These are phyloP conservation scores for Mormyrus iriodes DNA, from an alignment of 2,113 vertebrate species.

Conservation along the genomic window DNA sequence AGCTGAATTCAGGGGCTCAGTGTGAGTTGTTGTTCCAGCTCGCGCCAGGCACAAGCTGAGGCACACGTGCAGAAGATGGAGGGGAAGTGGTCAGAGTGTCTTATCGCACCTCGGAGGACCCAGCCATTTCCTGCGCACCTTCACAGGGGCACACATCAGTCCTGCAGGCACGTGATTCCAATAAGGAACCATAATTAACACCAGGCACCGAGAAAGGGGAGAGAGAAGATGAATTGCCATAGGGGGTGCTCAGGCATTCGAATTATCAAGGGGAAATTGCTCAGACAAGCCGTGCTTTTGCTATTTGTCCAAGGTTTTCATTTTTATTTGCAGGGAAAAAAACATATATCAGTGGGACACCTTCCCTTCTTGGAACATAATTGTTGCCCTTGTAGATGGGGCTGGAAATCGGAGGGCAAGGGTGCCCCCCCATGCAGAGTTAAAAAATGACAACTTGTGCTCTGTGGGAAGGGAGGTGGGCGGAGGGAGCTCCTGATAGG, in stretches of 20 bases:
- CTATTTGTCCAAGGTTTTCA: background rate
- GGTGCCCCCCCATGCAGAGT: slow-evolving; percentile 44
- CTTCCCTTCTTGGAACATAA: slow-evolving; percentile 36
- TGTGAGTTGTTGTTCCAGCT: background rate
- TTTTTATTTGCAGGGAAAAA: slow-evolving; percentile 47
- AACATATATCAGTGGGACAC: background rate
- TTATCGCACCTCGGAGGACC: slow-evolving; percentile 55
- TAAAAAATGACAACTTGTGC: slow-evolving; percentile 49
- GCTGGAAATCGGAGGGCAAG: slow-evolving; percentile 44
- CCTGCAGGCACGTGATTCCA: slow-evolving; percentile 67
- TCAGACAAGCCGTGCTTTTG: slow-evolving; percentile 48
- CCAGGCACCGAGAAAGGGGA: slow-evolving; percentile 40
- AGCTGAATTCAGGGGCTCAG: background rate
- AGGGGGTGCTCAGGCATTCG: slow-evolving; percentile 36
- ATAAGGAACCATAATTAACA: slow-evolving; percentile 68
- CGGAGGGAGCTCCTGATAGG: slow-evolving; percentile 42
- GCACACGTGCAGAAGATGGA: slow-evolving; percentile 59
- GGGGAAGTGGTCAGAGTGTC: slow-evolving; percentile 57
- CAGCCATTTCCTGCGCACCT: slow-evolving; percentile 71
- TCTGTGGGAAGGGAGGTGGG: slow-evolving; percentile 49
- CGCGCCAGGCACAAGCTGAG: slow-evolving; percentile 57
- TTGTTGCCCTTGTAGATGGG: slow-evolving; percentile 60
- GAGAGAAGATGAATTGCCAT: slow-evolving; percentile 17
- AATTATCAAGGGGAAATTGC: slow-evolving; percentile 58
- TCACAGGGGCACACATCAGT: slow-evolving; percentile 59